Conservation (phyloP, 1,140 invertebrate species). For the Heliconius hewitsoni region DNA sequence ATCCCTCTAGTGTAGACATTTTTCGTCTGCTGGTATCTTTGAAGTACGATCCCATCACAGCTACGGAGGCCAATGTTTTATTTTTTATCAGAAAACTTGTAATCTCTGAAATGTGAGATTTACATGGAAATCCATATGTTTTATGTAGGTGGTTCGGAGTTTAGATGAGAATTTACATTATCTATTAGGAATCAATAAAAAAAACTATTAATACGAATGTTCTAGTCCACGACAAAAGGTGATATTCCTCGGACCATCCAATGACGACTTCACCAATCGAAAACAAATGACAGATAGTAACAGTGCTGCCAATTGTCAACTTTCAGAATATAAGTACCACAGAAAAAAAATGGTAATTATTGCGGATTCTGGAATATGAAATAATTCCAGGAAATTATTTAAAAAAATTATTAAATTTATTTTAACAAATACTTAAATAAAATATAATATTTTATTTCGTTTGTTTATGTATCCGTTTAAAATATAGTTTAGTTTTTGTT, state of each 20-base stretch:
- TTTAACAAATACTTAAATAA: no score
- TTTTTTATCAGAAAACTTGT: conserved; percentile 46
- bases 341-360: background rate
- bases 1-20: conserved; percentile 67
- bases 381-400: background rate
- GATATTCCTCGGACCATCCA: conserved; percentile 51
- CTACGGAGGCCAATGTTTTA: conserved; percentile 56
- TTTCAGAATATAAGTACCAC: background rate
- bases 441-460: no score
- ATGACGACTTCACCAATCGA: conserved; percentile 54
- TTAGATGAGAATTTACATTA: conserved; percentile 31
- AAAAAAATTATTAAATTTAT: no score
- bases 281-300: conserved; percentile 43
- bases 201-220: conserved; percentile 48
- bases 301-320: conserved; percentile 25
- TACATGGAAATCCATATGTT: conserved; percentile 25
- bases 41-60: conserved; percentile 75
- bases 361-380: background rate
- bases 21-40: conserved; percentile 61
- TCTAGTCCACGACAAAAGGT: conserved; percentile 53
- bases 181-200: conserved; percentile 33
- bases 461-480: no score
- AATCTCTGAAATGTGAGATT: conserved; percentile 35
- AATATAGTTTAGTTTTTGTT: no score
- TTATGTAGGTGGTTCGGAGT: conserved; percentile 1